Evolutionary conservation across 2,888 invertebrate genomes (phyloP).

Genomic region (Eumacrocentrus americanus): DNA sequence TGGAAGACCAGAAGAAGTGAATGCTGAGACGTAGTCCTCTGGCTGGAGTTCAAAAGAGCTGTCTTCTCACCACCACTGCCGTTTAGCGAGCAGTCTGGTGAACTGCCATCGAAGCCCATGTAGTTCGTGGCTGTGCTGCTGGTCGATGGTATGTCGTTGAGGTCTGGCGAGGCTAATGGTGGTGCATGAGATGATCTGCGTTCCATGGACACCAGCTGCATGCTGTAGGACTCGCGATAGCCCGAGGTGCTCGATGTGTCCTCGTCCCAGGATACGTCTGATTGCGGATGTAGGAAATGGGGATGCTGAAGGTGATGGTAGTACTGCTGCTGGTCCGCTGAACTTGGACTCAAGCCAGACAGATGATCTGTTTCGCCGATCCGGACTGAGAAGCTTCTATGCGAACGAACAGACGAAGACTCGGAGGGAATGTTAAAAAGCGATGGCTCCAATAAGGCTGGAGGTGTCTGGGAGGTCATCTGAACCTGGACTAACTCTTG

Average conservation of each 20-base stretch:
- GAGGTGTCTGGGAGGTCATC: constrained; percentile 38
- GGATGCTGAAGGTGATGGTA: constrained; percentile 38
- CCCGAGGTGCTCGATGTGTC: constrained; percentile 84
- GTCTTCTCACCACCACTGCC: constrained; percentile 68
- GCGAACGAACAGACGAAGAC: constrained; percentile 47
- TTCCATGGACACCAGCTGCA: constrained; percentile 68
- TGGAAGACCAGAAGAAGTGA: constrained; percentile 79
- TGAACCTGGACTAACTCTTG: constrained; percentile 41
- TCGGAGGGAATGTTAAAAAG: constrained; percentile 48
- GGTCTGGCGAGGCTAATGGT: constrained; percentile 70
- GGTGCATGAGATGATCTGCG: constrained; percentile 61
- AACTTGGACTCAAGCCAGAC: constrained; percentile 15
- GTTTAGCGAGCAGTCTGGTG: constrained; percentile 69
- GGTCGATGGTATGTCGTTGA: constrained; percentile 65
- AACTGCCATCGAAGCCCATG: constrained; percentile 64
- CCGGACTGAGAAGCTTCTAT: constrained; percentile 43
- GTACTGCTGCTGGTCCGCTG: constrained; percentile 45
- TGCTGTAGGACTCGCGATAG: constrained; percentile 74
- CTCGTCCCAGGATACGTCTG: constrained; percentile 82
- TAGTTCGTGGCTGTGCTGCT: constrained; percentile 61
- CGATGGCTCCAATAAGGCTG: constrained; percentile 41
- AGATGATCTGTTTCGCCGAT: constrained; percentile 38
- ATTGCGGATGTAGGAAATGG: constrained; percentile 53
- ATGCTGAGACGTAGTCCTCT: constrained; percentile 75
- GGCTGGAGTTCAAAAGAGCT: constrained; percentile 64